Percentiles rank a stretch among this genome's conserved stretches.
phyloP scores from a whole-genome alignment of 2,113 vertebrate species.

The Pithys albifrons region DNA sequence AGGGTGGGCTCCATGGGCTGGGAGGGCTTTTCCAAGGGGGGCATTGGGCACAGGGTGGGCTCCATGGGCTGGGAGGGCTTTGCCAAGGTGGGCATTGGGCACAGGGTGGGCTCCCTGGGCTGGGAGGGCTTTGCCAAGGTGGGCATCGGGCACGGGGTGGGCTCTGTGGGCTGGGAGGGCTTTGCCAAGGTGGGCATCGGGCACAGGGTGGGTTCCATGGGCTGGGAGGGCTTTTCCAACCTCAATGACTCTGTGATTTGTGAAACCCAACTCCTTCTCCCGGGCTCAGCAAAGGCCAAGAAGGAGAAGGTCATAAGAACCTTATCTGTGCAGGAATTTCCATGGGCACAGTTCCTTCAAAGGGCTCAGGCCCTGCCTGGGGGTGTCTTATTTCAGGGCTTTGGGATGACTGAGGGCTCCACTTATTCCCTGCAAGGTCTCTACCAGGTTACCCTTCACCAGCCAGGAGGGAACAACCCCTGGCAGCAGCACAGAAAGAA shows the following conservation, averaged over 20 bases:
- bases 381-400: background rate
- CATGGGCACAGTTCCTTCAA: background rate
- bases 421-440: background rate
- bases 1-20: too few species aligned
- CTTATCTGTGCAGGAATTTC: background rate
- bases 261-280: background rate
- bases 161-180: too few species aligned
- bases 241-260: background rate
- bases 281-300: background rate
- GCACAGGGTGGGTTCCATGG: background rate
- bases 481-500: background rate
- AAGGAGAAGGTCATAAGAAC: background rate
- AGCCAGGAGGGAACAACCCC: background rate
- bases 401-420: background rate
- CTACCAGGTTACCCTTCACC: background rate
- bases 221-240: background rate
- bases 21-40: background rate
- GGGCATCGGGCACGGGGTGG: too few species aligned
- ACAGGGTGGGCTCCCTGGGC: too few species aligned
- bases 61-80: background rate
- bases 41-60: rapidly evolving
- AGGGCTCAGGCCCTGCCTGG: background rate
- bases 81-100: background rate
- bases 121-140: too few species aligned
- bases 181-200: rapidly evolving